phyloP scores from a whole-genome alignment of 2,113 vertebrate species.

The Cygnus buccinator region DNA sequence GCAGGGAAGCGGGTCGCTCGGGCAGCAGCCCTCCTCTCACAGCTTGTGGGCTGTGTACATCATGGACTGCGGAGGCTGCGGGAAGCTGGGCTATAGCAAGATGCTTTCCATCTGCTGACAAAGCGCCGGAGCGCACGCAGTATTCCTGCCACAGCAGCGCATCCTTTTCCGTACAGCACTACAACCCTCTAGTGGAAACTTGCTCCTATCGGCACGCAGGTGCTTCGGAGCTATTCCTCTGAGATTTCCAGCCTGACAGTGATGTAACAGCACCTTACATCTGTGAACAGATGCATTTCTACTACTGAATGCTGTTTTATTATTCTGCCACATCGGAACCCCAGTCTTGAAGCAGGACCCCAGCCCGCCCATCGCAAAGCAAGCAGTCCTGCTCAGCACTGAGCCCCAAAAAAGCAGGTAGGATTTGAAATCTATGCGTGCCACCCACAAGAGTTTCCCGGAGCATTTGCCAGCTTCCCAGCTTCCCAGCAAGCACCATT shows the following conservation, averaged over 20 bases:
- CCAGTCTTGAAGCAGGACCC: not conserved
- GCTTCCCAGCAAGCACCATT: not conserved
- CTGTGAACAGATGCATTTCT: not conserved
- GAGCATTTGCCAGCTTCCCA: not conserved
- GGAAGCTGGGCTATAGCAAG: not conserved
- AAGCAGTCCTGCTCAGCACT: not conserved
- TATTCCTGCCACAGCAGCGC: not conserved
- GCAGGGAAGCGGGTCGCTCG: not conserved
- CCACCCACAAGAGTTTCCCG: not conserved
- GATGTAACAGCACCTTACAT: not conserved
- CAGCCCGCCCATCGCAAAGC: not conserved
- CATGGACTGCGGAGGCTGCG: constrained; percentile 18
- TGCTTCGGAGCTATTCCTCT: not conserved
- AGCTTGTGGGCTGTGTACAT: constrained; percentile 6
- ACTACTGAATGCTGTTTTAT: not conserved
- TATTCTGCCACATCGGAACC: not conserved
- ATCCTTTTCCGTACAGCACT: constrained; percentile 11
- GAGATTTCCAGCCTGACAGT: not conserved
- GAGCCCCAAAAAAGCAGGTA: fast-evolving
- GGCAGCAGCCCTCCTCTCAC: not conserved
- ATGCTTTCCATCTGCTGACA: constrained; percentile 57
- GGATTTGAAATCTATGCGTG: not conserved
- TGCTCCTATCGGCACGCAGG: fast-evolving
- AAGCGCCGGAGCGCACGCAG: not conserved
- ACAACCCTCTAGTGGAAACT: constrained; percentile 67